Conservation (phyloP, 2,797 vertebrate genomes). For the Poeciliopsis presidionis region DNA sequence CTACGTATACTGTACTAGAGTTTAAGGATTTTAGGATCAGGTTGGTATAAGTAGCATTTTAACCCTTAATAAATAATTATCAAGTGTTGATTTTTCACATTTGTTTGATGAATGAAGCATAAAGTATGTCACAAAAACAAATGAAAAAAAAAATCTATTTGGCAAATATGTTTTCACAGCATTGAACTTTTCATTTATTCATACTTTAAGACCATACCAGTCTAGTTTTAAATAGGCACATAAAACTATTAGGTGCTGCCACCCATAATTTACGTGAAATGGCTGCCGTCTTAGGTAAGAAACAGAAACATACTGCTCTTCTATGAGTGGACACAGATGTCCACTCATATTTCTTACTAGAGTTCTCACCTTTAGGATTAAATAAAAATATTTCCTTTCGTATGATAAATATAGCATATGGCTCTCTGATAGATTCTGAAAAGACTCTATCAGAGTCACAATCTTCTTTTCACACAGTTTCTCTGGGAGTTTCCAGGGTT, state of each 20-base stretch:
- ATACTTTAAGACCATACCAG: neutral
- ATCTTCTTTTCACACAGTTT: neutral
- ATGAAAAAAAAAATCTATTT: neutral
- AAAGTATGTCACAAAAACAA: neutral
- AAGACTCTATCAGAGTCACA: neutral
- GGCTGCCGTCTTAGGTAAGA: too few species aligned
- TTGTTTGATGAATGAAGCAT: neutral
- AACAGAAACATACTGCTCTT: too few species aligned
- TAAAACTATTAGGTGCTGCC: too few species aligned
- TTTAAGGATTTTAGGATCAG: neutral
- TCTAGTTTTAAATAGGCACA: neutral
- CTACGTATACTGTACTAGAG: constrained; percentile 26
- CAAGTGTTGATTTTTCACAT: neutral
- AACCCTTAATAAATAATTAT: neutral
- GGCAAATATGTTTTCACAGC: neutral
- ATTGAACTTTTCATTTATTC: neutral
- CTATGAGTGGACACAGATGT: neutral
- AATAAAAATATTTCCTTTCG: neutral
- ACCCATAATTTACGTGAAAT: too few species aligned
- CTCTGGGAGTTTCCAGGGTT: neutral
- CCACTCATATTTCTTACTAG: neutral
- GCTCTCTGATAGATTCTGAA: neutral
- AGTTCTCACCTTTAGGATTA: neutral
- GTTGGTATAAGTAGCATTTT: neutral
- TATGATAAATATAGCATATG: neutral